phyloP scores from a whole-genome alignment of 2,113 vertebrate species.

The Nematolebias whitei region DNA sequence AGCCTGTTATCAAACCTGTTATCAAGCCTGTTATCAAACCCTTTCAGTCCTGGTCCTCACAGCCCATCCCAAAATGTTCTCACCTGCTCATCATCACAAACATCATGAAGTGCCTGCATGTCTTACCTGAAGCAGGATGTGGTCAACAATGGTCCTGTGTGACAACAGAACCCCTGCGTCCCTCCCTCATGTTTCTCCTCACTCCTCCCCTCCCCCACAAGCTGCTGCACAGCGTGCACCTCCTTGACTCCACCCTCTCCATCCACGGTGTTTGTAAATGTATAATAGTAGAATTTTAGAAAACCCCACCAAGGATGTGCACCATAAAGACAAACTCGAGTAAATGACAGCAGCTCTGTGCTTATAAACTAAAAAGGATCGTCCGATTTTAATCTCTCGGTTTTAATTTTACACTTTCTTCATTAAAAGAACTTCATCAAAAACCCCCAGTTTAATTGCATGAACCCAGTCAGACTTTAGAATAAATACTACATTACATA shows the following conservation, averaged over 20 bases:
- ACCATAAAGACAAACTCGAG: slow-evolving; percentile 24
- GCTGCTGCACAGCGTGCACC: slow-evolving; percentile 56
- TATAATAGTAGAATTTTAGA: slow-evolving; percentile 35
- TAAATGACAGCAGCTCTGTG: slow-evolving; percentile 1
- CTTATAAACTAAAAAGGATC: not conserved
- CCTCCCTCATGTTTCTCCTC: slow-evolving; percentile 29
- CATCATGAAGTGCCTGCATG: not conserved
- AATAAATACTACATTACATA: no score
- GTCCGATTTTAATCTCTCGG: not conserved
- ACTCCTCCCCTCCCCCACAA: slow-evolving; percentile 64
- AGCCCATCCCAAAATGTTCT: not conserved
- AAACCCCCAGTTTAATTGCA: no score
- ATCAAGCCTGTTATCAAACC: not conserved
- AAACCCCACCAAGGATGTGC: slow-evolving; percentile 34
- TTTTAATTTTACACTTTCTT: not conserved
- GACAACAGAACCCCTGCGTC: slow-evolving; percentile 42
- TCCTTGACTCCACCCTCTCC: slow-evolving; percentile 53
- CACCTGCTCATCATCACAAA: slow-evolving; percentile 4
- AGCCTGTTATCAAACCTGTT: not conserved
- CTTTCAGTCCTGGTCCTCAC: not conserved
- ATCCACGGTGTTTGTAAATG: slow-evolving; percentile 63
- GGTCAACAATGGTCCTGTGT: slow-evolving; percentile 41
- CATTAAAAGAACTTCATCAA: no score
- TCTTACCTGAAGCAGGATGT: slow-evolving; percentile 63
- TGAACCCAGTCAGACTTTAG: not conserved